Base-by-base conservation (phyloP, 2,113 vertebrate species). In the Strigops habroptila region DNA sequence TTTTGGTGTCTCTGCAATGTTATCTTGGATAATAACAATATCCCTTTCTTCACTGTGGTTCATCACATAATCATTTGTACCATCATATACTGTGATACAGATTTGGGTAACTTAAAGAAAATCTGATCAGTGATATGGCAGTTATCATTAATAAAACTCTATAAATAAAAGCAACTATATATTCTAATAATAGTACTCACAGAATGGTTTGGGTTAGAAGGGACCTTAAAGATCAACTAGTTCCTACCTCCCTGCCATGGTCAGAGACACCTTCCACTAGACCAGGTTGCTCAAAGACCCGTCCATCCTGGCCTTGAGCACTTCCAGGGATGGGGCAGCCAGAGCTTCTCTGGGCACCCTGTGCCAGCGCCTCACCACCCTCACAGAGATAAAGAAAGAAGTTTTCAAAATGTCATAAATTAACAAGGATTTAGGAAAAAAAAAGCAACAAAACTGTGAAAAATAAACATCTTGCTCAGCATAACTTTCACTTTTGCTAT, bases 51-150 rank as follows among this genome's bases (percentile, higher is more conserved):
- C 17, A 6, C 23, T 57, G 19, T 11, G 21, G 17, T 63, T 63
- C 17, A 23, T 51, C 9, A 27, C 6, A 5, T 67, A 31, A 51
- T 67, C 4, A 6, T 82, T 86, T 0, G 0, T 51, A 39, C 31
- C 33, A 13, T 35, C 15, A 3, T 8, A 13, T 59, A 9, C n/a
- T 1, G 1, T 44, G 57, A 46, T 25, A 49, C 1, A 12, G 14
- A 33, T 30, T 71, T 30, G 57, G 14, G 24, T 37, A 14, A 18
- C 33, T 84, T 21, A 35, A 63, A 57, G 25, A 82, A 85, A 85
- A 62, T 27, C 33, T 62, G 16, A 33, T 41, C 63, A 23, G 19
- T 55, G 13, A 12, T 18, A 89, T 19, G 22, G 7, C 28, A 12
- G 11, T 6, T 46, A 6, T 35, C 11, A 39, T 22, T 33, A 71